phyloP scores from a whole-genome alignment of 2,888 invertebrate species.

The Nyleta sp. region DNA sequence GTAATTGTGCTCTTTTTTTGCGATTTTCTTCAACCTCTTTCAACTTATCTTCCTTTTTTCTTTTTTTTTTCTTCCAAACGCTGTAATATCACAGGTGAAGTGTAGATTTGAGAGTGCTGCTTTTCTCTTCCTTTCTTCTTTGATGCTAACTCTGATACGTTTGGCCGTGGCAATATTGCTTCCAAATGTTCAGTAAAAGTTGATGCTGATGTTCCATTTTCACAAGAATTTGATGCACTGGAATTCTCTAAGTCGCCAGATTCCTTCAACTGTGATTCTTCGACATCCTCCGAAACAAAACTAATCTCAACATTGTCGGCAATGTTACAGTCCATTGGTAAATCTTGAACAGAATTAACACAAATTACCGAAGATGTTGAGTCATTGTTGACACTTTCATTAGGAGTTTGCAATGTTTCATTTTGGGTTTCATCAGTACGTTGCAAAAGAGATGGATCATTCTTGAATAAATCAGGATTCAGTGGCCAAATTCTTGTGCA shows the following conservation, averaged over 20 bases:
- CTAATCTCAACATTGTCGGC: neutral
- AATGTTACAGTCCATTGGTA: neutral
- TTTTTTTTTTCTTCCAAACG: neutral
- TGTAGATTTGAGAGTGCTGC: constrained; percentile 7
- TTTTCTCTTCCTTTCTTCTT: neutral
- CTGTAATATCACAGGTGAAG: neutral
- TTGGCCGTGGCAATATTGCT: neutral
- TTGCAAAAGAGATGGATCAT: constrained; percentile 68
- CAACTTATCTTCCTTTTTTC: neutral
- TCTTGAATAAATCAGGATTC: constrained; percentile 10
- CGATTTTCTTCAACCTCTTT: neutral
- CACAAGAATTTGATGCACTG: too few relatives aligned
- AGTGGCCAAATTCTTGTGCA: constrained; percentile 34
- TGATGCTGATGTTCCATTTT: neutral
- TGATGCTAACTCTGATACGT: neutral
- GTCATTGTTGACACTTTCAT: constrained; percentile 55
- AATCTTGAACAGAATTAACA: neutral
- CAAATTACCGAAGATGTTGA: constrained; percentile 7
- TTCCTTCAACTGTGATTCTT: neutral
- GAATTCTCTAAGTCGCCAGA: too few relatives aligned
- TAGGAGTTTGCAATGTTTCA: constrained; percentile 61
- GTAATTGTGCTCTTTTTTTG: neutral
- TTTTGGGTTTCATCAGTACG: constrained; percentile 69
- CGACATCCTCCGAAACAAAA: neutral
- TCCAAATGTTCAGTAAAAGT: neutral